These are phyloP conservation scores for Falco biarmicus DNA, from an alignment of 2,797 vertebrate genomes.

Conservation along the genomic window DNA sequence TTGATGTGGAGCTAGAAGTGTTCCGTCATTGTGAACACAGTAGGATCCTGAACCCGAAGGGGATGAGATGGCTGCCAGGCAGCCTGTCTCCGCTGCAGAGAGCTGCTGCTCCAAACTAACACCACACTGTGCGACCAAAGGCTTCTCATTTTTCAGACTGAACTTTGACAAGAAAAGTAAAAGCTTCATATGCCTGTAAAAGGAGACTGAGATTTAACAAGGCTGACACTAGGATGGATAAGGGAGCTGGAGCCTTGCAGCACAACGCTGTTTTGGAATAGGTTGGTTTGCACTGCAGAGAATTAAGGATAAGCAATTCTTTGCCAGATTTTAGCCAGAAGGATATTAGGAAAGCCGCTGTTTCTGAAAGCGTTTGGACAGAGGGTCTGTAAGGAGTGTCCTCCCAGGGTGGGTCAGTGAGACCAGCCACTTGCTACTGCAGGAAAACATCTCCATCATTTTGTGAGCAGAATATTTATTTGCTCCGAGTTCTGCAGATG, in stretches of 20 bases:
- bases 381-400: background rate
- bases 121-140: background rate
- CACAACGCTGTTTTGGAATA: background rate
- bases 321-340: background rate
- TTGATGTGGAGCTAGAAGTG: background rate
- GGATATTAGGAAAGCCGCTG: background rate
- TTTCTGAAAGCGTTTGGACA: background rate
- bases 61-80: background rate
- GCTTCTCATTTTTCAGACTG: background rate
- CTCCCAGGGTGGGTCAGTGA: background rate
- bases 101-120: background rate
- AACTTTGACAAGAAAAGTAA: background rate
- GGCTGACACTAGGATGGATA: background rate
- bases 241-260: background rate
- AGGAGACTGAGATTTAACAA: background rate
- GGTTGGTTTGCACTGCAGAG: background rate
- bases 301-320: background rate
- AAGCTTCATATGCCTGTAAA: background rate
- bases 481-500: background rate
- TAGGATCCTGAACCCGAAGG: background rate
- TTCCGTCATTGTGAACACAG: rapidly evolving
- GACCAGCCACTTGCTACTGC: background rate
- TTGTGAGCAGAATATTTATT: background rate
- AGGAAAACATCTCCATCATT: background rate
- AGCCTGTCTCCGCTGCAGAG: background rate